Evolutionary conservation across 1,140 invertebrate species (phyloP), one percentile per base, ranked within the genome.

Genomic region (Chironomus tepperi): DNA sequence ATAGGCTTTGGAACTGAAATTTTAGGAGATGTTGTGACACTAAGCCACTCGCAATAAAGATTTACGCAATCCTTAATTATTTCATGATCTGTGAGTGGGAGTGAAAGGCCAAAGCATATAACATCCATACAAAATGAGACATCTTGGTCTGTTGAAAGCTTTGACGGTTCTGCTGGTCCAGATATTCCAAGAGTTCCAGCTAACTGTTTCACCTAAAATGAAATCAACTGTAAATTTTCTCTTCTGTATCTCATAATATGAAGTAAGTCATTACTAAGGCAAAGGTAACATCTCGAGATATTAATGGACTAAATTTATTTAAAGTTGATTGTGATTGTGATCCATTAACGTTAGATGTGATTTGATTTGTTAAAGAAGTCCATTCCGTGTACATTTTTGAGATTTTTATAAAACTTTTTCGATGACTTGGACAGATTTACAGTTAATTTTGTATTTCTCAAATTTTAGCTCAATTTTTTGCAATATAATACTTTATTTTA

Each of bases 11-110:
- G 96, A 18, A 98, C 92, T 77, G 90, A 89, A 77, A 91, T 86
- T 78, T 93, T 93, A 1, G 94, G 92, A 67, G 84, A 83, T 1
- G 93, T 90, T 73, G 97, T 84, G 0, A 95, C 92, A 0, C 92
- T 91, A 34, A 99, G 83, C 97, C 97, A 99, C 79, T 98, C 96
- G 83, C 95, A 98, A 81, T 98, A 98, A 21, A 98, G 91, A 83
- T 94, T 94, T 8, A 98, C 96, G 84, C 96, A 98, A 83, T 98
- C 96, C 77, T 95, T 90, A 64, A 98, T 92, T 0, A 94, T 93
- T 77, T 98, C 96, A 82, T 97, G 94, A 81, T 98, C 95, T 43
- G 88, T 86, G 10, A 98, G 81, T 0, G 95, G 95, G 43, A 99
- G 83, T 43, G 93, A 94, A 0, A 99, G 85, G 0, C 97, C 96